Conservation (phyloP, 1,140 invertebrate genomes). For the Leptopilina clavipes region DNA sequence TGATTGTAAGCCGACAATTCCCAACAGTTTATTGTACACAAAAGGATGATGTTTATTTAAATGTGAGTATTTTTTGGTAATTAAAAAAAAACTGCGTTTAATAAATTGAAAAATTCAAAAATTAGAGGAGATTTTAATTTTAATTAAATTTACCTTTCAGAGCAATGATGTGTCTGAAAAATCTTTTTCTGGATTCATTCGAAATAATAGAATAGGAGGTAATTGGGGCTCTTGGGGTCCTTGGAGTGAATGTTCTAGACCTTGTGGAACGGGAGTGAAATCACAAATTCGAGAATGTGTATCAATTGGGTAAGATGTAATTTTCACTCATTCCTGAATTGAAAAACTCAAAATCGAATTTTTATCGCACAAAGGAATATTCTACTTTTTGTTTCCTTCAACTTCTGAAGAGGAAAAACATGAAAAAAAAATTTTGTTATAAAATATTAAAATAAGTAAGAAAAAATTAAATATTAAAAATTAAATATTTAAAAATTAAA, state of each 20-base stretch:
- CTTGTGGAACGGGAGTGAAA: slow-evolving; percentile 71
- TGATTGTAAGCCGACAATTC: not conserved
- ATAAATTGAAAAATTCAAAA: no score
- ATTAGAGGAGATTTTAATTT: not conserved
- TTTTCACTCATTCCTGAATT: not conserved
- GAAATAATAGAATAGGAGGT: slow-evolving; percentile 66
- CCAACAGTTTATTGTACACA: not conserved
- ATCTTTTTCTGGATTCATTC: slow-evolving; percentile 63
- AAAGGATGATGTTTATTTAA: not conserved
- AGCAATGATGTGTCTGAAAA: slow-evolving; percentile 54
- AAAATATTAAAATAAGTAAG: no score
- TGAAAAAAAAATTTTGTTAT: no score
- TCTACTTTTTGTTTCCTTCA: no score
- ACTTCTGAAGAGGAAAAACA: no score
- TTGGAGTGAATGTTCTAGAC: slow-evolving; percentile 72
- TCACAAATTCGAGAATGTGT: slow-evolving; percentile 70
- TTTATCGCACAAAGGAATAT: not conserved
- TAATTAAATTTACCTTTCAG: not conserved
- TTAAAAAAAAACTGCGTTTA: not conserved
- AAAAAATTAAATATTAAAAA: no score
- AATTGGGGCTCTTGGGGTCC: slow-evolving; percentile 71
- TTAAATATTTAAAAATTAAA: no score
- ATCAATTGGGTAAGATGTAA: slow-evolving; percentile 61
- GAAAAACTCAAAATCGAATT: not conserved
- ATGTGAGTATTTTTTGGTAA: not conserved